Evolutionary conservation across 2,888 invertebrate genomes (phyloP).

Genomic region (Drosophila longiperda): DNA sequence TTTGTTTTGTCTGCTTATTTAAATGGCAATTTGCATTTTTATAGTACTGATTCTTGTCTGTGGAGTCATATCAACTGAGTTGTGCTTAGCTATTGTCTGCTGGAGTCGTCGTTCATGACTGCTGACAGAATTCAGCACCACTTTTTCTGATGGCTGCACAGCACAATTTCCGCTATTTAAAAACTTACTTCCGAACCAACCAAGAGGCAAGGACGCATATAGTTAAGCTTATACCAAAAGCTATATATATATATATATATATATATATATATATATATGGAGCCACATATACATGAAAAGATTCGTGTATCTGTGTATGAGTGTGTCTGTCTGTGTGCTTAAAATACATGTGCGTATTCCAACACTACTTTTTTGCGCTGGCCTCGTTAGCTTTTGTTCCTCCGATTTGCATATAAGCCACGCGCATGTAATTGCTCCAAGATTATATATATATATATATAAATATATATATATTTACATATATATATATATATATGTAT

Average conservation of each 20-base stretch:
- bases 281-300: not conserved
- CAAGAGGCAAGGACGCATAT: constrained; percentile 34
- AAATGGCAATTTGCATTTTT: constrained; percentile 70
- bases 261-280: constrained; percentile 20
- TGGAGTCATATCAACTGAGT: constrained; percentile 22
- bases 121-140: constrained; percentile 54
- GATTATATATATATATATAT: constrained; percentile 45
- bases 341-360: constrained; percentile 10
- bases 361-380: constrained; percentile 34
- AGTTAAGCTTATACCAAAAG: constrained; percentile 60
- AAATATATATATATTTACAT: not conserved
- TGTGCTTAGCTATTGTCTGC: constrained; percentile 15
- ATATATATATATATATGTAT: constrained; percentile 9
- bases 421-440: constrained; percentile 58
- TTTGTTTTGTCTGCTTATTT: constrained; percentile 46
- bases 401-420: constrained; percentile 62
- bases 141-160: constrained; percentile 78
- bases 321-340: constrained; percentile 2
- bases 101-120: constrained; percentile 32
- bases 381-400: constrained; percentile 55
- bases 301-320: not conserved
- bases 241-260: constrained; percentile 22
- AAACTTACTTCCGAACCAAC: constrained; percentile 68
- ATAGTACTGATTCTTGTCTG: constrained; percentile 24
- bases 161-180: constrained; percentile 79